Conservation (phyloP, 1,140 invertebrate species). For the Drosophila pruinosa region DNA sequence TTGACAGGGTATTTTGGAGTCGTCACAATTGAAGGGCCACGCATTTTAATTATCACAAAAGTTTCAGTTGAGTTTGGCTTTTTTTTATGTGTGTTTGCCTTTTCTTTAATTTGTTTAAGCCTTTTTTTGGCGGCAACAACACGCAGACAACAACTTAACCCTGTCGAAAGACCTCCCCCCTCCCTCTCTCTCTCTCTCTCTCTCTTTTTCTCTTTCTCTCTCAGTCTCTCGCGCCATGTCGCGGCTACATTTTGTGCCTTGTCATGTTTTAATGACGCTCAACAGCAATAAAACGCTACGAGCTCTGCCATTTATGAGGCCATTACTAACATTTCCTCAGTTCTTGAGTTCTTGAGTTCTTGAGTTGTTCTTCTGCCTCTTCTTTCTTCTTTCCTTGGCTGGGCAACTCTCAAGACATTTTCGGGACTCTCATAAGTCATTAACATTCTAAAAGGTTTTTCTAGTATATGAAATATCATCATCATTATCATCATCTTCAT, state of each 20-base stretch:
- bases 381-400: background rate
- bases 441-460: constrained; percentile 79
- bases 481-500: constrained; percentile 33
- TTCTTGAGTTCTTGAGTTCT: background rate
- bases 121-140: constrained; percentile 23
- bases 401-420: constrained; percentile 46
- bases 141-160: constrained; percentile 23
- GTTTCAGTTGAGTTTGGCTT: constrained; percentile 20
- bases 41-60: constrained; percentile 59
- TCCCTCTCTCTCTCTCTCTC: too few species aligned
- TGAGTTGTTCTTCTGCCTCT: background rate
- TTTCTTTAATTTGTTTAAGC: constrained; percentile 55
- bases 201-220: background rate
- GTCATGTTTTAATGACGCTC: constrained; percentile 66
- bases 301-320: constrained; percentile 47
- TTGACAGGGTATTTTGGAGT: background rate
- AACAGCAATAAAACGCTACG: constrained; percentile 68
- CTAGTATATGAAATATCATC: constrained; percentile 56
- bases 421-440: constrained; percentile 62
- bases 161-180: background rate
- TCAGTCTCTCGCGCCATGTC: too few species aligned
- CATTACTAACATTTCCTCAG: constrained; percentile 31
- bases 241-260: constrained; percentile 52
- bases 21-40: background rate
- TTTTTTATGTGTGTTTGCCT: constrained; percentile 36